Base-by-base conservation (phyloP, 2,113 vertebrate genomes). In the Myrmophylax atrothorax region DNA sequence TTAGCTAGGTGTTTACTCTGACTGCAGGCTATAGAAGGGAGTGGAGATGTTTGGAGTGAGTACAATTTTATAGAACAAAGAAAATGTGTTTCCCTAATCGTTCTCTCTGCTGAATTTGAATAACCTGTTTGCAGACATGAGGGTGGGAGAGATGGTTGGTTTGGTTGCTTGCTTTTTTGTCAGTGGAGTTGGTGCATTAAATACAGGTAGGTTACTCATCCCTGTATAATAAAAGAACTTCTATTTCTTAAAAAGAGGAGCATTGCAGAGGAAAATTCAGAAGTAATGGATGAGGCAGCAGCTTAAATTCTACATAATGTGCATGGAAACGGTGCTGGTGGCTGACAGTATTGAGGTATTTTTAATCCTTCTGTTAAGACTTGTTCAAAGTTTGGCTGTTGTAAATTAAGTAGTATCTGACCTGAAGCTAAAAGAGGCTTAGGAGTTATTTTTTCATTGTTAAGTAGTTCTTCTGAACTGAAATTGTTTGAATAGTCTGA, bases 21-120 rank as follows among this genome's bases (percentile, higher is more conserved):
- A 23, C 10, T 3, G 8, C 0, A 1, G 28, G 17, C 14, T 3
- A 4, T 16, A 13, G 35, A 4, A 8, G 9, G 14, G 50, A 35
- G n/a, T 14, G 50, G 4, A 40, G 38, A 2, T n/a, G 4, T 29
- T 15, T 10, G 26, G 13, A 46, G 31, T 28, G 14, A 70, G 44
- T 37, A 18, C 19, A 52, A 42, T 69, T 79, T 62, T 53, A 26
- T 2, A 20, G 25, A 77, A 55, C 11, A 70, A 63, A 64, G 14
- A 47, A 44, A 75, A 64, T 12, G 19, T 76, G 17, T 6, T 92
- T 93, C 50, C 19, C 20, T 66, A 14, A 8, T 52, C 53, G 4
- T n/a, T 79, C 16, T 67, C 5, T 66, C 42, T 73, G 19, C 23
- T 70, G 55, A 52, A 40, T 93, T 85, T 67, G 16, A 77, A 42